Percentiles rank a stretch among this genome's conserved stretches.
Evolutionary conservation across 1,140 invertebrate genomes (phyloP).

Genomic region (Araneus ventricosus): DNA sequence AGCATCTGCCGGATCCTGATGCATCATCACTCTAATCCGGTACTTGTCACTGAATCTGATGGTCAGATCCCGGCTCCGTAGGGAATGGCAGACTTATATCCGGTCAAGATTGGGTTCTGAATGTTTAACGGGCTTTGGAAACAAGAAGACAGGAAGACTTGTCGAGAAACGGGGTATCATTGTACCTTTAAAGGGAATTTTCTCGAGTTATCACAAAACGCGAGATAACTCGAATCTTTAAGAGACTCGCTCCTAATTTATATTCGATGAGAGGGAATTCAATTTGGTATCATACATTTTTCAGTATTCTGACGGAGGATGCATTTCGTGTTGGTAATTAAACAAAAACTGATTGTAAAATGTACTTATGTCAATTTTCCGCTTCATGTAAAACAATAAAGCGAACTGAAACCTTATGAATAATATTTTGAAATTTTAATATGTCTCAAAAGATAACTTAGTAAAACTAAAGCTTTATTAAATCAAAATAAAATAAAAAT

Average conservation of each 20-base stretch:
- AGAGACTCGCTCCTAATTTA: not conserved
- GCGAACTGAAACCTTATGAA: too few relatives aligned
- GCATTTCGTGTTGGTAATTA: not conserved
- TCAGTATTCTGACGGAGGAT: not conserved
- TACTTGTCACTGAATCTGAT: constrained; percentile 59
- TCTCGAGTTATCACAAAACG: constrained; percentile 10
- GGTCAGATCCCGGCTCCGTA: constrained; percentile 26
- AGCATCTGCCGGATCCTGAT: constrained; percentile 39
- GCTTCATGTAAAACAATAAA: too few relatives aligned
- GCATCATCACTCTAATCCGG: constrained; percentile 55
- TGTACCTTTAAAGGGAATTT: constrained; percentile 44
- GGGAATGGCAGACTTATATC: constrained; percentile 41
- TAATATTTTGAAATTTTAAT: too few relatives aligned
- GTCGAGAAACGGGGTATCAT: not conserved
- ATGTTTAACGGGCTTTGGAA: constrained; percentile 59
- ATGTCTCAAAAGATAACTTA: too few relatives aligned
- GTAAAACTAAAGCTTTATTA: too few relatives aligned
- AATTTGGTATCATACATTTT: constrained; percentile 1
- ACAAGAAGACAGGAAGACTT: constrained; percentile 17
- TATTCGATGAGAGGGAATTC: not conserved
- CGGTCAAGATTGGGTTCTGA: constrained; percentile 62
- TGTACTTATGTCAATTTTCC: too few relatives aligned
- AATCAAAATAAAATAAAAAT: too few relatives aligned
- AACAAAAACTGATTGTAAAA: not conserved
- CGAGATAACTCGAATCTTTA: constrained; percentile 19